A percentile compares a stretch with the other conserved stretches of the same genome.
These are phyloP conservation scores for Aphelenchoides bicaudatus DNA, from an alignment of 2,888 invertebrate species.

Conservation along the genomic window DNA sequence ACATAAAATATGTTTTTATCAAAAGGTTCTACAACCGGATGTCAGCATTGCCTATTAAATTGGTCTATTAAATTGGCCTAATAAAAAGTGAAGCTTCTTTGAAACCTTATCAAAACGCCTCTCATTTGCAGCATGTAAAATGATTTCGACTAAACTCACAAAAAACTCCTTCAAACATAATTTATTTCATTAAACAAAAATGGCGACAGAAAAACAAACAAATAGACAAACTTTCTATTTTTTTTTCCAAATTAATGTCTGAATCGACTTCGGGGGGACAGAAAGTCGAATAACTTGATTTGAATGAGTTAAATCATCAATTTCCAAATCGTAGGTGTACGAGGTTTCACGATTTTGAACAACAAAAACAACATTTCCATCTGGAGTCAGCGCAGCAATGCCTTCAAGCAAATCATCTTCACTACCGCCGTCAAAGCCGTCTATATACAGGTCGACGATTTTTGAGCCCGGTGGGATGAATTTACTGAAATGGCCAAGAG, in stretches of 20 bases:
- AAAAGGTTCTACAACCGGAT: too few relatives aligned
- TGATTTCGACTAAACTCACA: too few relatives aligned
- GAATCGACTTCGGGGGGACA: background rate
- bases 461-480: slow-evolving; percentile 16
- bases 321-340: slow-evolving; percentile 9
- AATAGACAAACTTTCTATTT: too few relatives aligned
- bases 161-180: too few relatives aligned
- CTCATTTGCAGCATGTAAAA: too few relatives aligned
- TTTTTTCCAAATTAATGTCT: slow-evolving; percentile 6
- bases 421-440: slow-evolving; percentile 6
- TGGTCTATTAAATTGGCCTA: too few relatives aligned
- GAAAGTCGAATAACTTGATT: background rate
- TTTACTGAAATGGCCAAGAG: slow-evolving; percentile 70
- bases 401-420: slow-evolving; percentile 6
- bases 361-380: slow-evolving; percentile 9
- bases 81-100: too few relatives aligned
- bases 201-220: too few relatives aligned
- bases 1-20: too few relatives aligned
- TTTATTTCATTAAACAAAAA: too few relatives aligned
- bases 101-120: too few relatives aligned
- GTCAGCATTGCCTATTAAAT: too few relatives aligned
- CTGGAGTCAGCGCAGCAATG: slow-evolving; percentile 18
- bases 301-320: background rate
- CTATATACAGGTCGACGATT: slow-evolving; percentile 3
- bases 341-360: slow-evolving; percentile 9